Evolutionary conservation across 2,797 vertebrate species (phyloP).

Genomic region (Cichlasoma orientale): DNA sequence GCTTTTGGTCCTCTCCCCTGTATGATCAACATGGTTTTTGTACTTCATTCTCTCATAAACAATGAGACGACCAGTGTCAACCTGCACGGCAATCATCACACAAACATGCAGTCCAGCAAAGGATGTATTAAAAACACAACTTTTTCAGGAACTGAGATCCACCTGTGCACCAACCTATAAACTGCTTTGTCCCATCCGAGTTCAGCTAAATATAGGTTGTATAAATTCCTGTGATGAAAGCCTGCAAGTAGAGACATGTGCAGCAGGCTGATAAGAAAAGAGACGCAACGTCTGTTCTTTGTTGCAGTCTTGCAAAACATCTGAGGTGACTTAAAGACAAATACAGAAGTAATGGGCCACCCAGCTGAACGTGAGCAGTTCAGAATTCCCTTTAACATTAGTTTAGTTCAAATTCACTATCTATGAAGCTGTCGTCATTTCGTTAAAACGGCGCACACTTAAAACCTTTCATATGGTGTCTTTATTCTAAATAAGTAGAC

Average conservation of each 20-base stretch:
- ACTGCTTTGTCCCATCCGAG: constrained; percentile 11
- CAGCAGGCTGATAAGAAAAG: constrained; percentile 54
- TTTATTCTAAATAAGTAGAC: background rate
- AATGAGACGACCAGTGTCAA: background rate
- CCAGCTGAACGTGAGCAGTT: background rate
- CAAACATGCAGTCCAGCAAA: constrained; percentile 1
- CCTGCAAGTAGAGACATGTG: constrained; percentile 55
- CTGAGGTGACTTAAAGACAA: constrained; percentile 11
- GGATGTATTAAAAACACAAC: background rate
- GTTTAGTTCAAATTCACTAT: background rate
- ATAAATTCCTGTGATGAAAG: constrained; percentile 52
- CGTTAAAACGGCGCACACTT: background rate
- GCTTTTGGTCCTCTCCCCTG: background rate
- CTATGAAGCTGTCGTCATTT: background rate
- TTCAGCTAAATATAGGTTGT: constrained; percentile 32
- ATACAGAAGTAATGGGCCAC: background rate
- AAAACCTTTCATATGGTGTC: background rate
- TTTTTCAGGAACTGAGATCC: constrained; percentile 21
- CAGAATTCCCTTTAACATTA: background rate
- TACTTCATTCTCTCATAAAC: background rate
- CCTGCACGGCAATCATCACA: background rate
- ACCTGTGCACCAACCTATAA: constrained; percentile 31
- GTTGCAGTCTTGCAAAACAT: constrained; percentile 21
- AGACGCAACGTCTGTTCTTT: constrained; percentile 34
- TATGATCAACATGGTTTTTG: constrained; percentile 18